Conservation (phyloP, 1,140 invertebrate genomes). For the Drosophila trapezifrons region DNA sequence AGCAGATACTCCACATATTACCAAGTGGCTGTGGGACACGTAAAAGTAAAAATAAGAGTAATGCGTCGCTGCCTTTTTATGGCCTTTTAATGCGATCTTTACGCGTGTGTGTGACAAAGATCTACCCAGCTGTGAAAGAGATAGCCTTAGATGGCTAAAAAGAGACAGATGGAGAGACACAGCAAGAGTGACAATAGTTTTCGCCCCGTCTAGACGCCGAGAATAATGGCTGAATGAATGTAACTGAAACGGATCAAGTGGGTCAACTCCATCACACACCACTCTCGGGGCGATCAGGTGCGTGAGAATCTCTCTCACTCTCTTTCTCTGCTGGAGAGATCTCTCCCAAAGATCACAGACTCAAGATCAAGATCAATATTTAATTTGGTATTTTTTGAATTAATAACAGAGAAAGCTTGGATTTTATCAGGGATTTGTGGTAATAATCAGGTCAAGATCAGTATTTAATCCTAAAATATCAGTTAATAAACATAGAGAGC, state of each 20-base stretch:
- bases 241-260: conserved; percentile 16
- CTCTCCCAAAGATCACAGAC: not conserved
- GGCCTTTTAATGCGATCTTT: conserved; percentile 74
- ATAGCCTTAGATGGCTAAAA: not conserved
- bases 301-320: conserved; percentile 22
- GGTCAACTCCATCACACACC: conserved; percentile 14
- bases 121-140: conserved; percentile 23
- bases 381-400: not conserved
- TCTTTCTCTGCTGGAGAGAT: not conserved
- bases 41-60: conserved; percentile 69
- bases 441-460: not conserved
- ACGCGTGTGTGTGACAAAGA: conserved; percentile 69
- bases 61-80: conserved; percentile 56
- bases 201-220: conserved; percentile 33
- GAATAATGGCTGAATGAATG: conserved; percentile 8
- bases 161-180: not conserved
- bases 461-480: not conserved
- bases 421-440: not conserved
- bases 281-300: not conserved
- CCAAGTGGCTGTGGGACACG: conserved; percentile 6
- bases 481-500: not conserved
- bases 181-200: conserved; percentile 15
- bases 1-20: conserved; percentile 11
- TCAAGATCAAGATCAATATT: conserved; percentile 13
- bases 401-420: too few relatives aligned